Evolutionary conservation across 2,113 vertebrate species (phyloP).

Genomic region (Mohoua ochrocephala): DNA sequence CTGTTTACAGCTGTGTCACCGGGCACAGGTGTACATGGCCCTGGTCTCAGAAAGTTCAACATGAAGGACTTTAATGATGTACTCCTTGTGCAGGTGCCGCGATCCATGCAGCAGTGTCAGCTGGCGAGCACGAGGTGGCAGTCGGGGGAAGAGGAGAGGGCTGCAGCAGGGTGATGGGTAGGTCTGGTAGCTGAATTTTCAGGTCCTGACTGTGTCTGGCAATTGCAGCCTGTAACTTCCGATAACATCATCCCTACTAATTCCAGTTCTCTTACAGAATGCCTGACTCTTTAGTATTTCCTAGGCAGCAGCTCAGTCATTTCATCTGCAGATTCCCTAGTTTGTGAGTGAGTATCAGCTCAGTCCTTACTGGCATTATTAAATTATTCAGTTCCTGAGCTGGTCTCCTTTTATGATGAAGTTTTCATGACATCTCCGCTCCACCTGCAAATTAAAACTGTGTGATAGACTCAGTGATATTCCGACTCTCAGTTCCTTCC

Average conservation of each 20-base stretch:
- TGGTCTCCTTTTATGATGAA: not conserved
- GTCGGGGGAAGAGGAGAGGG: rapidly evolving
- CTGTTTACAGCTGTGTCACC: not conserved
- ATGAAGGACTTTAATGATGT: rapidly evolving
- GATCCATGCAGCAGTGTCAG: not conserved
- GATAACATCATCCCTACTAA: too few species aligned
- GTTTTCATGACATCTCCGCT: not conserved
- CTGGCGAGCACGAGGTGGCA: not conserved
- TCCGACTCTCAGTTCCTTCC: not conserved
- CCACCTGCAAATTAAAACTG: not conserved
- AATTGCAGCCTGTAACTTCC: not conserved
- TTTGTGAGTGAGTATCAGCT: not conserved
- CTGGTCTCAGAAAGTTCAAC: not conserved
- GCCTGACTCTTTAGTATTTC: not conserved
- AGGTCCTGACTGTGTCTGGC: not conserved
- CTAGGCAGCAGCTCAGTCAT: not conserved
- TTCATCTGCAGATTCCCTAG: not conserved
- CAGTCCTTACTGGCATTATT: not conserved
- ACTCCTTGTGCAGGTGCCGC: rapidly evolving
- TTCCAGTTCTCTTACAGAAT: not conserved
- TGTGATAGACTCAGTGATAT: not conserved
- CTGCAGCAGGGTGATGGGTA: not conserved
- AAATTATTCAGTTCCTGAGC: not conserved
- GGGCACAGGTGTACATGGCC: rapidly evolving
- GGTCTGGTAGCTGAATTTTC: not conserved